A percentile compares a stretch with the other conserved stretches of the same genome.
phyloP scores from a whole-genome alignment of 2,888 invertebrate genomes.

The Acronicta psi region DNA sequence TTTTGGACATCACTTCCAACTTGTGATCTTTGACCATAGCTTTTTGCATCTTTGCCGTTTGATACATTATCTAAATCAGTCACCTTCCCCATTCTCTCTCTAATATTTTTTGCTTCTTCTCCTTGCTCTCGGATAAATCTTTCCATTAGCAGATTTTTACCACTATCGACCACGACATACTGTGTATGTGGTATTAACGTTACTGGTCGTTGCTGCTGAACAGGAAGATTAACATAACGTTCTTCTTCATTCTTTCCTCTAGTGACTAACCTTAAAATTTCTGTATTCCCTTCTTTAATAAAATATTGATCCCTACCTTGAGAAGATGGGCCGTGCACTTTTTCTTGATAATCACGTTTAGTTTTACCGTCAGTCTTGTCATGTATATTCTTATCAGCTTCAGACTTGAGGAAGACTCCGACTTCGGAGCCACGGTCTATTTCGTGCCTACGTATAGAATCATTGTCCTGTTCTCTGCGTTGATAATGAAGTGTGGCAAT shows the following conservation, averaged over 20 bases:
- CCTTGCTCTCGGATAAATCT: conserved; percentile 95
- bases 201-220: conserved; percentile 86
- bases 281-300: conserved; percentile 95
- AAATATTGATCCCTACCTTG: conserved; percentile 92
- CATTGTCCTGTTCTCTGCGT: conserved; percentile 90
- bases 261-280: conserved; percentile 94
- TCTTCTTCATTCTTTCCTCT: conserved; percentile 92
- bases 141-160: conserved; percentile 95
- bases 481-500: conserved; percentile 85
- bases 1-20: conserved; percentile 70
- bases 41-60: conserved; percentile 87
- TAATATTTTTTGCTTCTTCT: conserved; percentile 90
- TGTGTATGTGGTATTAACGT: conserved; percentile 89
- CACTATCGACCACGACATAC: conserved; percentile 92
- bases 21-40: conserved; percentile 80
- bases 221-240: conserved; percentile 89
- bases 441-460: conserved; percentile 93
- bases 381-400: conserved; percentile 69
- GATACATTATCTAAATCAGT: conserved; percentile 84
- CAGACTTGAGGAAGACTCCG: conserved; percentile 83
- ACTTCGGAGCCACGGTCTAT: conserved; percentile 93
- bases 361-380: conserved; percentile 73
- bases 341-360: conserved; percentile 73
- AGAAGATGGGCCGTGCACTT: conserved; percentile 75
- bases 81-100: conserved; percentile 83